Evolutionary conservation across 2,797 vertebrate species (phyloP).

Genomic region (Tenualosa thibaudeaui): DNA sequence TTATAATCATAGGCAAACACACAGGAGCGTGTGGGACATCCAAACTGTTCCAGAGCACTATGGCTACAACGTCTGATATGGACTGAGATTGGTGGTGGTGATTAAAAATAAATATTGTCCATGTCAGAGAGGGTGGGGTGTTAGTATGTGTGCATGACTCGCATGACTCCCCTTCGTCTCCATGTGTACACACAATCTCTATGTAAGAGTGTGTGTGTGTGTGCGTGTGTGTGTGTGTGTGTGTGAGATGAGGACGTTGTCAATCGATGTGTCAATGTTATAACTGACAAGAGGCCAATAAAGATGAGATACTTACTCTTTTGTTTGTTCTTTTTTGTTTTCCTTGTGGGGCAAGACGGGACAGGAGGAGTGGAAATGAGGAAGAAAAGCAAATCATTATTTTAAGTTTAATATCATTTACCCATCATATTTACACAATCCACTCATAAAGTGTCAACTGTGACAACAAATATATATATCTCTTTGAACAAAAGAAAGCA

Average conservation of each 20-base stretch:
- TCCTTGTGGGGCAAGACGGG: slow-evolving; percentile 61
- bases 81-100: neutral
- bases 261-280: no score
- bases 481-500: neutral
- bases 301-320: slow-evolving; percentile 80
- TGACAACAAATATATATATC: neutral
- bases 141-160: neutral
- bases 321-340: slow-evolving; percentile 99
- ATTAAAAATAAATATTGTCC: slow-evolving; percentile 24
- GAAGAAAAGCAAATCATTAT: neutral
- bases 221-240: neutral
- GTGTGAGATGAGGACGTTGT: neutral
- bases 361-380: neutral
- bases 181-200: neutral
- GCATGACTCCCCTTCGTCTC: neutral
- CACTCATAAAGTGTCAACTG: neutral
- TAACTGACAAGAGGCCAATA: neutral
- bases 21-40: neutral
- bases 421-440: neutral
- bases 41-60: neutral
- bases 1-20: slow-evolving; percentile 1
- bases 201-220: neutral
- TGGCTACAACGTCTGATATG: neutral
- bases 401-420: neutral
- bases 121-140: no score